Conservation (phyloP, 2,888 invertebrate species). For the Tiliacea aurago region DNA sequence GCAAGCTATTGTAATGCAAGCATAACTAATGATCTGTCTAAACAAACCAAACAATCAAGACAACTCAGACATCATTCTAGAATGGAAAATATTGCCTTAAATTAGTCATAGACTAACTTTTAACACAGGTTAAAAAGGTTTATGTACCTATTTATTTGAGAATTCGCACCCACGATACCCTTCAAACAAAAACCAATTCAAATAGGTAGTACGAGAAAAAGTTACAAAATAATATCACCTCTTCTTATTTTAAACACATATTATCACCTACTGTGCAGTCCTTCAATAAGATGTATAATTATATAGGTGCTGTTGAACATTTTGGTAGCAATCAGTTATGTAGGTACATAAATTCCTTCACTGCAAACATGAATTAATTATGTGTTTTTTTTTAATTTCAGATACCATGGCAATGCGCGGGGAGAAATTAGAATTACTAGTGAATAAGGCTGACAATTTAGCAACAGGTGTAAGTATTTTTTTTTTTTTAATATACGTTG, state of each 20-base stretch:
- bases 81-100: not conserved
- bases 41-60: not conserved
- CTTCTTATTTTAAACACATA: not conserved
- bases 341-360: not conserved
- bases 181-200: not conserved
- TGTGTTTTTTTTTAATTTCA: constrained; percentile 81
- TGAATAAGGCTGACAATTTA: constrained; percentile 97
- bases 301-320: not conserved
- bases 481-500: too few relatives aligned
- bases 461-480: constrained; percentile 96
- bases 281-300: not conserved
- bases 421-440: constrained; percentile 96
- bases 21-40: not conserved
- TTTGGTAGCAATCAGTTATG: not conserved
- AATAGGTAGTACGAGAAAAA: not conserved
- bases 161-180: not conserved
- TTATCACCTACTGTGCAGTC: not conserved
- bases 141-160: not conserved
- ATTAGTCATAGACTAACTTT: too few relatives aligned
- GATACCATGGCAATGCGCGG: constrained; percentile 97
- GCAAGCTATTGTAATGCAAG: not conserved
- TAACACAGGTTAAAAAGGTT: too few relatives aligned
- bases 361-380: not conserved
- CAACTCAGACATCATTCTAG: not conserved
- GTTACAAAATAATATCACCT: not conserved